These are phyloP conservation scores for Grammomys dolichurus DNA, from an alignment of 2,113 vertebrate genomes.

Conservation along the genomic window DNA sequence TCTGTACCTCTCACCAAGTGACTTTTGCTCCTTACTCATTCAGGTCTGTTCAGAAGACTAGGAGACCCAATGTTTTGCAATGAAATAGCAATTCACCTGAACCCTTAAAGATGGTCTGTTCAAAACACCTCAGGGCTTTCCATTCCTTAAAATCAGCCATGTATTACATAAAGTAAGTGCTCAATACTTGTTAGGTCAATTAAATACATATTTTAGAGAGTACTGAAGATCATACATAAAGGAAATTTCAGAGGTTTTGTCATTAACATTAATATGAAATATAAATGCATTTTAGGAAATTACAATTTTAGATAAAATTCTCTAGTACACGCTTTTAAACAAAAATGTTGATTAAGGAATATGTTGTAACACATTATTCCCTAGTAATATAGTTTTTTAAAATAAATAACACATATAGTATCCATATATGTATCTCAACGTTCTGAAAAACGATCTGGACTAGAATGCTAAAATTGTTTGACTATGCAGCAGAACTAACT, in stretches of 20 bases:
- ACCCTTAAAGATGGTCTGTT: not conserved
- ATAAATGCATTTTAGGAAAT: conserved; percentile 28
- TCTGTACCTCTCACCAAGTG: conserved; percentile 41
- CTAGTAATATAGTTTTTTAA: conserved; percentile 2
- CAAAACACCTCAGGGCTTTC: not conserved
- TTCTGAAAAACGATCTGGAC: conserved; percentile 53
- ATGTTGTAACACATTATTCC: not conserved
- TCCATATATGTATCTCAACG: conserved; percentile 25
- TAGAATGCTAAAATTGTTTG: conserved; percentile 46
- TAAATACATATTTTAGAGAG: not conserved
- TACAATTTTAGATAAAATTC: conserved; percentile 48
- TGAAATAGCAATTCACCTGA: conserved; percentile 27
- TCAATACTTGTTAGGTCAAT: conserved; percentile 62
- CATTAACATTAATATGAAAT: conserved; percentile 61
- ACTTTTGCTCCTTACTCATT: conserved; percentile 4
- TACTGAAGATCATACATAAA: conserved; percentile 29
- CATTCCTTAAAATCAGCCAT: not conserved
- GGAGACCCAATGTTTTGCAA: not conserved
- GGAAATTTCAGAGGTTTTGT: conserved; percentile 27
- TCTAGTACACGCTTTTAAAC: conserved; percentile 45
- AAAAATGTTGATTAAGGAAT: conserved; percentile 25
- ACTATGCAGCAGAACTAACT: not conserved
- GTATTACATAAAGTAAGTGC: conserved; percentile 40
- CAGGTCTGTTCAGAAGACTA: conserved; percentile 36
- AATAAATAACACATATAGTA: conserved; percentile 16